Conservation (phyloP, 2,888 invertebrate genomes). For the Lacanobia wlatinum region DNA sequence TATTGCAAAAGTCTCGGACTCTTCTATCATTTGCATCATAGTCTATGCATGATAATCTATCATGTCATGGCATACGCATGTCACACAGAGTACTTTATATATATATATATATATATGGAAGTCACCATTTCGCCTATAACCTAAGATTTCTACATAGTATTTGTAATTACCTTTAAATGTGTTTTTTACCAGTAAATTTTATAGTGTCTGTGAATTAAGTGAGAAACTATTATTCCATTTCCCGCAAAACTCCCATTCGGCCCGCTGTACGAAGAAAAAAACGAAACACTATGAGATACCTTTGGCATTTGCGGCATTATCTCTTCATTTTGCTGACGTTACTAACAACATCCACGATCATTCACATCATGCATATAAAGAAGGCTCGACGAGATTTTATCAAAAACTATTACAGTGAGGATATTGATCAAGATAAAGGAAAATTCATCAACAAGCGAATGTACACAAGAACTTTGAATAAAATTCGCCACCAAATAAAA, state of each 20-base stretch:
- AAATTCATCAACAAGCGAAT: constrained; percentile 12
- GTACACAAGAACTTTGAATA: constrained; percentile 39
- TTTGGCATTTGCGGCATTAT: neutral
- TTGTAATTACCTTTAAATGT: neutral
- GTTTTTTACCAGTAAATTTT: neutral
- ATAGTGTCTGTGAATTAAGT: neutral
- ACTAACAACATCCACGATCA: constrained; percentile 16
- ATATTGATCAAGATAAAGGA: neutral
- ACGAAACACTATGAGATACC: constrained; percentile 19
- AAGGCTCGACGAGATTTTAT: constrained; percentile 53
- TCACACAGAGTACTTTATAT: too few species aligned
- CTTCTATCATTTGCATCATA: neutral
- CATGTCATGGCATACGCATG: neutral
- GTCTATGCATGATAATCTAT: neutral
- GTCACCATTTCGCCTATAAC: too few species aligned
- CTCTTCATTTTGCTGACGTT: constrained; percentile 27
- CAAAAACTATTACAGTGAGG: constrained; percentile 48
- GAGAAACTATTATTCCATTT: neutral
- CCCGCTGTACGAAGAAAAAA: too few species aligned
- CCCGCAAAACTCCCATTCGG: too few species aligned
- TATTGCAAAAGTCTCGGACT: neutral
- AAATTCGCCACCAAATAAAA: constrained; percentile 61
- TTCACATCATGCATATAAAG: constrained; percentile 48
- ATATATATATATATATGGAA: too few species aligned
- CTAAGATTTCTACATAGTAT: neutral